Base-by-base conservation (phyloP, 1,140 invertebrate genomes). In the Leguminivora glycinivorella region DNA sequence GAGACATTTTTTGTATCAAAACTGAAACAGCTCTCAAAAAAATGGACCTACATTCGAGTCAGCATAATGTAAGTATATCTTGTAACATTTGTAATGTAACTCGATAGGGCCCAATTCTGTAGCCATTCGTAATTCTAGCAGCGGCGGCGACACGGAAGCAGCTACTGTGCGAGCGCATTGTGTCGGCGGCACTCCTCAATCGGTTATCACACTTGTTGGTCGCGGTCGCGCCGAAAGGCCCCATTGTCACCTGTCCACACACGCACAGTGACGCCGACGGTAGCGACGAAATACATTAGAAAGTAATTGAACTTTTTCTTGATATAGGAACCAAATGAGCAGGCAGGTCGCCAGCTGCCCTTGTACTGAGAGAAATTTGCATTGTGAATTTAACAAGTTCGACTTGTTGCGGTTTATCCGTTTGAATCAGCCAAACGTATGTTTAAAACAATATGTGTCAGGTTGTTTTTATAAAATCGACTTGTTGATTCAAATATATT, bases 81-180 rank as follows among this genome's bases (percentile, higher is more conserved):
- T 38, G 12, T 38, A 38, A 38, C 17, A 52, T 6, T 10, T 52
- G 68, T 80, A 85, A 72, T 52, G 68, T 80, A 85, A 72, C 69
- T 70, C 75, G 25, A 63, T 83, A 68, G 70, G 43, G 29, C 67
- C 58, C 47, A 34, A 43, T 19, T 56, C 47, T 69, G 67, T 52
- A 14, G 29, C 38, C 19, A 9, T 56, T 69, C 5, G 67, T 56
- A 29, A 69, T 29, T 56, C 67, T 69, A 70, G 47, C 29, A 24
- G 40, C 40, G n/a, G 6, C 40, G 19, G 74, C 70, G 74, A 81
- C 81, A 83, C 89, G 83, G 87, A 89, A 89, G 87, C 84, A 72
- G 87, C 89, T 91, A 89, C 89, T 84, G 89, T 91, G 78, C 74
- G 81, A 77, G 70, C 82, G 78, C 71, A 85, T 88, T 88, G 84